Conservation (phyloP, 2,797 vertebrate genomes). For the Molossus molossus region DNA sequence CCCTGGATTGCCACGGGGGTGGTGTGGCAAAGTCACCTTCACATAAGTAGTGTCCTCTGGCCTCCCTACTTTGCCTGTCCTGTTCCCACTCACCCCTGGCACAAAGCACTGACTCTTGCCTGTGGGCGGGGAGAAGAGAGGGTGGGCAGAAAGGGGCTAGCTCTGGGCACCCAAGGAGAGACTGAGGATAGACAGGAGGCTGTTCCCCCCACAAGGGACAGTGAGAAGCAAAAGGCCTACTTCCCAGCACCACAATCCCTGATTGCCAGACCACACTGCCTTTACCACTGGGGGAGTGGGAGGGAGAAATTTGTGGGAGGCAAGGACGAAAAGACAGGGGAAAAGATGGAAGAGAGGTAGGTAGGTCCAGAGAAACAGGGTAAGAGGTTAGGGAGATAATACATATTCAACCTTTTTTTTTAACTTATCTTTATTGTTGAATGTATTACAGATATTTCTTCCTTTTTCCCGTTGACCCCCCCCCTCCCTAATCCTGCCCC, state of each 20-base stretch:
- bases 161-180: background rate
- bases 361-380: background rate
- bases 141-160: background rate
- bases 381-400: background rate
- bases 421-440: too few species aligned
- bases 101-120: background rate
- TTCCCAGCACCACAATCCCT: background rate
- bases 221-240: background rate
- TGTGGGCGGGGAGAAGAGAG: background rate
- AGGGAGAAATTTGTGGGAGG: background rate
- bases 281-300: background rate
- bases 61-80: background rate
- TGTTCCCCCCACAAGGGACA: background rate
- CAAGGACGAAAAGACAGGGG: background rate
- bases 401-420: background rate
- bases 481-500: too few species aligned
- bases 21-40: background rate
- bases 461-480: too few species aligned
- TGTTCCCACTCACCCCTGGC: background rate
- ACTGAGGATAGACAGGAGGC: background rate
- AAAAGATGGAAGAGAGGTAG: background rate
- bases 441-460: too few species aligned
- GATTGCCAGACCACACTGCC: background rate
- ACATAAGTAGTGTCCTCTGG: background rate
- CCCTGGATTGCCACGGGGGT: background rate